Base-by-base conservation (phyloP, 2,888 invertebrate genomes). In the Catocala sponsa region DNA sequence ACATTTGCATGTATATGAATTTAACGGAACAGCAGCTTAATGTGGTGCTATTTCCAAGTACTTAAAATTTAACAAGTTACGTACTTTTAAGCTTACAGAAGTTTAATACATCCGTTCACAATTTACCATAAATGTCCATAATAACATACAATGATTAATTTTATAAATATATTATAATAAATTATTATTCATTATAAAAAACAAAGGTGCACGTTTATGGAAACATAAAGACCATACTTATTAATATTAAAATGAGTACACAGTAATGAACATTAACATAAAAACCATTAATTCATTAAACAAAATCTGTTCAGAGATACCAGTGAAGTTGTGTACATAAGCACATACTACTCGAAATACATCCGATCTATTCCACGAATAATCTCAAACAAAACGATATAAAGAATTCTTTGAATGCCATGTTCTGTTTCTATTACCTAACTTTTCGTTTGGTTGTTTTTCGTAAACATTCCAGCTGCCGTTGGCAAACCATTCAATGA, bases 401-500 rank as follows among this genome's bases (percentile, higher is more conserved):
- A 78, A 81, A 78, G 76, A 78, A 82, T 80, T 76, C 68, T 57
- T 61, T 63, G 72, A 81, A 79, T 78, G 68, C 78, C 80, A 78
- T 87, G 89, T 88, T 86, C 86, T 87, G 84, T 85, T 89, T 91
- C 84, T 86, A 90, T 90, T 87, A 85, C 81, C 81, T 80, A 86
- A 88, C 86, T 88, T 89, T 85, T 81, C 72, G 78, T 84, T 76
- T 74, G 82, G 85, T 89, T 86, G 87, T 91, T 91, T 91, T 89
- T 89, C 86, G 85, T 86, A 81, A 87, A 87, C 89, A 88, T 87
- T 86, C 87, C 86, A 83, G 81, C 82, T 84, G 85, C 86, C 89
- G 87, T 91, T 89, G 87, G 87, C 85, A 85, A 84, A 84, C 85
- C 84, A 86, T 90, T 84, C 88, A 91, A 92, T 91, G 89, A 86